phyloP scores from a whole-genome alignment of 2,888 invertebrate species.

The Eudemis profundana region DNA sequence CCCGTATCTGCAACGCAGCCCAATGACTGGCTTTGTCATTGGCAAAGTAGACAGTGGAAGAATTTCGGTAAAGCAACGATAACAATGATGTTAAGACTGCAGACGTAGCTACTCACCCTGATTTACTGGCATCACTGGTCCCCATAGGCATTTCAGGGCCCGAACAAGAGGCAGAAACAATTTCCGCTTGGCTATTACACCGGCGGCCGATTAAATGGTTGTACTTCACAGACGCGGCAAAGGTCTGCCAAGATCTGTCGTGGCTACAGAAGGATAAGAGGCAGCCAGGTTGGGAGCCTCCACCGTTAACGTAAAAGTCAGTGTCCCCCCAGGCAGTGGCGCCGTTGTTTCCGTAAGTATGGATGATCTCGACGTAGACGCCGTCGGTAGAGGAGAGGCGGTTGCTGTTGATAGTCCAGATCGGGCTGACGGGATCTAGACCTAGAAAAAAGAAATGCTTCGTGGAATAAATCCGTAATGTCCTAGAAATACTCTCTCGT shows the following conservation, averaged over 20 bases:
- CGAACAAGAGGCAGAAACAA: slow-evolving; percentile 1
- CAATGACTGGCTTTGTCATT: too few species aligned
- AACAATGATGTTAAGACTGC: neutral
- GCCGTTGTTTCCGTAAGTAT: slow-evolving; percentile 39
- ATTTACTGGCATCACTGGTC: slow-evolving; percentile 11
- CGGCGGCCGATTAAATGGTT: slow-evolving; percentile 29
- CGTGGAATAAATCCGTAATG: too few species aligned
- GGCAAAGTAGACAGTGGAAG: too few species aligned
- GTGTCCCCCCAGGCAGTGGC: slow-evolving; percentile 23
- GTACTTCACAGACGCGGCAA: slow-evolving; percentile 35
- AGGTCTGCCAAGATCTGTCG: slow-evolving; percentile 30
- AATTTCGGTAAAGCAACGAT: neutral
- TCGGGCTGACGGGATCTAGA: slow-evolving; percentile 36
- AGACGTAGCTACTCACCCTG: slow-evolving; percentile 14
- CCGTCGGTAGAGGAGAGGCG: slow-evolving; percentile 37
- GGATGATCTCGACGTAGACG: slow-evolving; percentile 40
- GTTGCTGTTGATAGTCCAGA: slow-evolving; percentile 34
- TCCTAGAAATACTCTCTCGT: too few species aligned
- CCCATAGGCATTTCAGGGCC: slow-evolving; percentile 26
- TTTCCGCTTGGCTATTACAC: slow-evolving; percentile 15
- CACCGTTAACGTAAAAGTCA: slow-evolving; percentile 40
- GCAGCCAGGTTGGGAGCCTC: slow-evolving; percentile 38
- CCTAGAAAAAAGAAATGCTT: slow-evolving; percentile 10
- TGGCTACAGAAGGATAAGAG: slow-evolving; percentile 31
- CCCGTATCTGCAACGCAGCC: too few species aligned